Conservation (phyloP, 2,888 invertebrate genomes). For the Agonopterix alstromeriana region DNA sequence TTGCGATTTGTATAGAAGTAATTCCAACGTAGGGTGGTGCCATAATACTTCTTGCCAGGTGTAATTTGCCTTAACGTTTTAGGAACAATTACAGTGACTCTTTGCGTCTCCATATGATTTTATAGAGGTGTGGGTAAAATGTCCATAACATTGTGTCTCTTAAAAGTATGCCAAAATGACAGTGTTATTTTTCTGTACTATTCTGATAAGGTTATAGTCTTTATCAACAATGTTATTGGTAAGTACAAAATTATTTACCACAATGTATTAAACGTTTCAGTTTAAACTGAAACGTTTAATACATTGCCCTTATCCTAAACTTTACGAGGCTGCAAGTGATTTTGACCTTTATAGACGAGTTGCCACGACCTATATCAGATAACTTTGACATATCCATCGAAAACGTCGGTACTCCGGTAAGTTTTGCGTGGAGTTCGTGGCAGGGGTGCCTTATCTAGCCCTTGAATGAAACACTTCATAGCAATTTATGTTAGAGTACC, state of each 20-base stretch:
- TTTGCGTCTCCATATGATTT: too few relatives aligned
- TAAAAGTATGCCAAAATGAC: too few relatives aligned
- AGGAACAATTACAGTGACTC: constrained; percentile 51
- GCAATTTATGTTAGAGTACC: constrained; percentile 59
- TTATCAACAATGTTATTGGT: too few relatives aligned
- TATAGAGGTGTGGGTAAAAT: too few relatives aligned
- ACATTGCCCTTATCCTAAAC: constrained; percentile 34
- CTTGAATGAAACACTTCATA: constrained; percentile 54
- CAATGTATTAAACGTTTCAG: too few relatives aligned
- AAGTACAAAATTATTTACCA: too few relatives aligned
- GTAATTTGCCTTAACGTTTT: constrained; percentile 61
- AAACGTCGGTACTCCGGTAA: constrained; percentile 35
- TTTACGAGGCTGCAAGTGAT: constrained; percentile 51
- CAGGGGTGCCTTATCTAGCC: constrained; percentile 52
- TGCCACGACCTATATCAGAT: constrained; percentile 57
- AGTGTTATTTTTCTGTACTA: too few relatives aligned
- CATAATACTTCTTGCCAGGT: constrained; percentile 51
- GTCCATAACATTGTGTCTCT: too few relatives aligned
- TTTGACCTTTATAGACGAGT: constrained; percentile 49
- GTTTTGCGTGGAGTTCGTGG: constrained; percentile 42
- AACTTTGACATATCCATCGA: constrained; percentile 56
- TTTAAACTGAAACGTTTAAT: too few relatives aligned
- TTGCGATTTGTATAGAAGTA: constrained; percentile 64
- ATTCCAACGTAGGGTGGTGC: constrained; percentile 38
- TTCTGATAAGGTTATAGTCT: too few relatives aligned